Conservation (phyloP, 2,113 vertebrate genomes). For the Caloenas nicobarica region DNA sequence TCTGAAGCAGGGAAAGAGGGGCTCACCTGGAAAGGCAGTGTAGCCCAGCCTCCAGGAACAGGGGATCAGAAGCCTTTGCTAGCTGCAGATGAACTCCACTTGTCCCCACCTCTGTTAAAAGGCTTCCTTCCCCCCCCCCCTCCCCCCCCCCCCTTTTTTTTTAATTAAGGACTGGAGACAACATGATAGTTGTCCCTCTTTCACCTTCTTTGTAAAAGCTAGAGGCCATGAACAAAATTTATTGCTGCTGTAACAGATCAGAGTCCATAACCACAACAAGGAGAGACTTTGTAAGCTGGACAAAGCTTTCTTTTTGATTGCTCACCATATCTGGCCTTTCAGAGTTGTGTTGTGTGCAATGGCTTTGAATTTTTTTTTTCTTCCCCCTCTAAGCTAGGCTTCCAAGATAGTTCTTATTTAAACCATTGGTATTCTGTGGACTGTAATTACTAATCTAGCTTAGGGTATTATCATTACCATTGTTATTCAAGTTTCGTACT, state of each 20-base stretch:
- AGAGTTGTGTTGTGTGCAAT: not conserved
- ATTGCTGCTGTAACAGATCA: slow-evolving; percentile 37
- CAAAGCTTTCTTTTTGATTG: slow-evolving; percentile 32
- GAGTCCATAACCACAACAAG: slow-evolving; percentile 20
- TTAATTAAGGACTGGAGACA: not conserved
- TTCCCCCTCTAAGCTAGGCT: accelerated
- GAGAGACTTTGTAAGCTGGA: not conserved
- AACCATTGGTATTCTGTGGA: not conserved
- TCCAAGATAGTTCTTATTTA: not conserved
- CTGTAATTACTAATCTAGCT: not conserved
- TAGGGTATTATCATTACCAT: not conserved
- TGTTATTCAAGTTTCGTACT: not conserved
- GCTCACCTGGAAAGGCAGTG: not conserved
- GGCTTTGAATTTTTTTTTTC: not conserved
- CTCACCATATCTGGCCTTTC: not conserved
- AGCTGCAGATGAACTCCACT: not conserved
- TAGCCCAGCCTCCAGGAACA: not conserved
- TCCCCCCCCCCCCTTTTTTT: not conserved
- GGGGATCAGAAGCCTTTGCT: not conserved
- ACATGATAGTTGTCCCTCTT: not conserved
- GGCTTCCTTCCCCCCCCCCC: not conserved
- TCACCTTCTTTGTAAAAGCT: slow-evolving; percentile 30
- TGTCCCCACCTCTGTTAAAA: not conserved
- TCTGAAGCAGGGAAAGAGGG: not conserved
- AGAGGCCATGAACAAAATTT: slow-evolving; percentile 17